Conservation (phyloP, 2,888 invertebrate species). For the Ophion ellenae region DNA sequence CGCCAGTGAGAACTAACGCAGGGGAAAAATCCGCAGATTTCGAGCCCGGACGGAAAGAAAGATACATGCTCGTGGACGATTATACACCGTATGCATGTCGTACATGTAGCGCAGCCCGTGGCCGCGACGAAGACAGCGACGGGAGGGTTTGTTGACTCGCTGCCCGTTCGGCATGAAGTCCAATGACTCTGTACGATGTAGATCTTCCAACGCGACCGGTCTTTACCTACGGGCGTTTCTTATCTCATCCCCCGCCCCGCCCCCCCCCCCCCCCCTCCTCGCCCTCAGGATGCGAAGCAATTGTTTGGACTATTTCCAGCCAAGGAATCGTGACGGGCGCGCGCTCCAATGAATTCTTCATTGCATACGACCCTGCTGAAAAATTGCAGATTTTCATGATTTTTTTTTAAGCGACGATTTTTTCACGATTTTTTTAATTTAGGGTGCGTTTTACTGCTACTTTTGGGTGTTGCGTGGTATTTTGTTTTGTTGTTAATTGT, state of each 20-base stretch:
- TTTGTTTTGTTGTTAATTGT: no score
- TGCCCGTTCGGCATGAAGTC: constrained; percentile 83
- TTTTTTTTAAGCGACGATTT: no score
- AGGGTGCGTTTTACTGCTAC: no score
- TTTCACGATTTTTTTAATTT: no score
- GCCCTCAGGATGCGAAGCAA: constrained; percentile 24
- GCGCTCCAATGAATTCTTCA: constrained; percentile 46
- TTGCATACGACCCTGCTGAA: constrained; percentile 1
- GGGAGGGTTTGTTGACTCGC: constrained; percentile 81
- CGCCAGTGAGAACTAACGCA: constrained; percentile 41
- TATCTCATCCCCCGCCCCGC: neutral
- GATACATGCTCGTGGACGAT: neutral
- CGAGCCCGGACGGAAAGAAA: constrained; percentile 56
- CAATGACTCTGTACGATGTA: constrained; percentile 81
- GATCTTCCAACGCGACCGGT: constrained; percentile 75
- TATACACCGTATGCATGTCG: neutral
- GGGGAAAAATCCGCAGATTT: constrained; percentile 30
- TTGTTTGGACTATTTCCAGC: constrained; percentile 59
- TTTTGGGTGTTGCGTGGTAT: no score
- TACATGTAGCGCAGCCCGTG: constrained; percentile 36
- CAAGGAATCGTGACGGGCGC: constrained; percentile 45
- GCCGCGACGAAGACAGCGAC: constrained; percentile 36
- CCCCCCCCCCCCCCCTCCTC: neutral
- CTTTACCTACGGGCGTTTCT: no score
- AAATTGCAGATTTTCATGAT: no score